phyloP scores from a whole-genome alignment of 2,888 invertebrate species.

The Xestia c-nigrum region DNA sequence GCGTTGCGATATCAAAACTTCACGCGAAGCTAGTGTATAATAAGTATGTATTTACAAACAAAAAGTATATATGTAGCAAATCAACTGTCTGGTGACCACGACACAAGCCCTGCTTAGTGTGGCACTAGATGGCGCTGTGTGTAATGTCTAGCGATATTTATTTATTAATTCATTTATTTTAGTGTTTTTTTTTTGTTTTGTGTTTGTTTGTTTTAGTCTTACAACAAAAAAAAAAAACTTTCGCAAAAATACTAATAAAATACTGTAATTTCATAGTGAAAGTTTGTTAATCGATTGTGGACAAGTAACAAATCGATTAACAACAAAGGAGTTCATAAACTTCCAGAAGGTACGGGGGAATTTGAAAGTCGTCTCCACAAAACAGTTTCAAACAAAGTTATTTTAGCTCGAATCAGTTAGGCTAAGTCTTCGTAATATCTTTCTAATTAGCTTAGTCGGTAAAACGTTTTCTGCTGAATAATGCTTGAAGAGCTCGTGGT shows the following conservation, averaged over 20 bases:
- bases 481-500: not conserved
- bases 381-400: slow-evolving; percentile 28
- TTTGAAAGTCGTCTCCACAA: slow-evolving; percentile 26
- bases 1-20: too few relatives aligned
- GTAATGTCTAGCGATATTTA: too few relatives aligned
- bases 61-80: too few relatives aligned
- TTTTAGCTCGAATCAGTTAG: slow-evolving; percentile 7
- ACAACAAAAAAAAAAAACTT: not conserved
- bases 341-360: slow-evolving; percentile 11
- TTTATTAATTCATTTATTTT: too few relatives aligned
- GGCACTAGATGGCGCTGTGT: too few relatives aligned
- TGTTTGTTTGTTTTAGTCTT: too few relatives aligned
- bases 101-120: too few relatives aligned
- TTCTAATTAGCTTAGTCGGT: slow-evolving; percentile 20
- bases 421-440: slow-evolving; percentile 19
- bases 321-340: slow-evolving; percentile 23
- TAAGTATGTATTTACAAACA: too few relatives aligned
- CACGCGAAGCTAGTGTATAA: too few relatives aligned
- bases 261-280: not conserved
- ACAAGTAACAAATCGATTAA: slow-evolving; percentile 18
- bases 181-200: too few relatives aligned
- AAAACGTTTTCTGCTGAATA: not conserved
- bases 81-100: too few relatives aligned
- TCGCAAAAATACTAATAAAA: not conserved
- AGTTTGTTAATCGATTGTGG: slow-evolving; percentile 6